phyloP scores from a whole-genome alignment of 2,888 invertebrate species.

The Meganola albula region DNA sequence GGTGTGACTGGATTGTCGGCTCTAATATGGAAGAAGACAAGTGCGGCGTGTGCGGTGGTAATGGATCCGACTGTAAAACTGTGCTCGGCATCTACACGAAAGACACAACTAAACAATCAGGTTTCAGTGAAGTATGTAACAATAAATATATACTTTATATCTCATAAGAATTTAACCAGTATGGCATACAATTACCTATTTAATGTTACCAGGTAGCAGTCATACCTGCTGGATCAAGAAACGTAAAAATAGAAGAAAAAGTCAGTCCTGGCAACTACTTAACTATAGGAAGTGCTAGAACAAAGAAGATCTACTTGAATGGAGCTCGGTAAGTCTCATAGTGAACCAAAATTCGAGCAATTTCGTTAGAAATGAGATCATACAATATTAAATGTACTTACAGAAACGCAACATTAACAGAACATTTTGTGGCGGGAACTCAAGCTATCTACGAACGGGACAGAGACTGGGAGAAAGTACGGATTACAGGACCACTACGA shows the following conservation, averaged over 20 bases:
- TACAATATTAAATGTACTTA: slow-evolving; percentile 26
- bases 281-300: slow-evolving; percentile 84
- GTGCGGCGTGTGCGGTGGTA: slow-evolving; percentile 92
- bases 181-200: too few species aligned
- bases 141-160: too few species aligned
- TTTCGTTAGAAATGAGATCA: too few species aligned
- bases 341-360: too few species aligned
- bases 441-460: slow-evolving; percentile 87
- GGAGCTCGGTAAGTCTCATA: slow-evolving; percentile 81
- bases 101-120: slow-evolving; percentile 73
- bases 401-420: slow-evolving; percentile 84
- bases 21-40: slow-evolving; percentile 88
- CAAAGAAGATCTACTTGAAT: slow-evolving; percentile 86
- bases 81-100: slow-evolving; percentile 85
- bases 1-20: slow-evolving; percentile 94
- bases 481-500: slow-evolving; percentile 88
- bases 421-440: slow-evolving; percentile 88
- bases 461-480: slow-evolving; percentile 87
- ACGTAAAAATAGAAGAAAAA: slow-evolving; percentile 86
- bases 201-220: slow-evolving; percentile 79
- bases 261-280: slow-evolving; percentile 87
- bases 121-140: slow-evolving; percentile 71
- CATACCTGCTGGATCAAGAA: slow-evolving; percentile 88
- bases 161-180: too few species aligned
- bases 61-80: slow-evolving; percentile 87